A percentile compares a stretch with the other conserved stretches of the same genome.
Evolutionary conservation across 1,140 invertebrate genomes (phyloP).

Genomic region (Drosophila sproati): DNA sequence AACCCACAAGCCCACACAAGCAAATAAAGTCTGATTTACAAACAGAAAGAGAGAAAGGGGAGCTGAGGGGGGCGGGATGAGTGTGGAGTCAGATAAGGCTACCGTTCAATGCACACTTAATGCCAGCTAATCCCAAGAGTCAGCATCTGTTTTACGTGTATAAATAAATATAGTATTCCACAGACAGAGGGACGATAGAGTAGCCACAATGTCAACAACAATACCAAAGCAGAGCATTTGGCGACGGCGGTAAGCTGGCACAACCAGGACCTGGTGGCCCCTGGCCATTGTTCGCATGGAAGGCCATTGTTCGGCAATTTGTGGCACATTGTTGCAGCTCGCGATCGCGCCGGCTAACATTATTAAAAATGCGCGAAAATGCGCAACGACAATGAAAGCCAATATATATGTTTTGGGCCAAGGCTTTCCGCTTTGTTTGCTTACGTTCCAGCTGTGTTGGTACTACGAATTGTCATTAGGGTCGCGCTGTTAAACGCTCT

Average conservation of each 20-base stretch:
- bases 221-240: constrained; percentile 31
- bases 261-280: not conserved
- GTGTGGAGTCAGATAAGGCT: not conserved
- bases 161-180: constrained; percentile 4
- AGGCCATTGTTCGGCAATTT: constrained; percentile 71
- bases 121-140: constrained; percentile 70
- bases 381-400: not conserved
- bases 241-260: constrained; percentile 18
- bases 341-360: constrained; percentile 44
- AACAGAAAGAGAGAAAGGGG: too few relatives aligned
- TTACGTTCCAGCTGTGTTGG: constrained; percentile 35
- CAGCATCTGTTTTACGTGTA: constrained; percentile 49
- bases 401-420: not conserved
- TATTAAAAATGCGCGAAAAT: constrained; percentile 50
- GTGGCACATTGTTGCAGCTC: constrained; percentile 66
- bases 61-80: not conserved
- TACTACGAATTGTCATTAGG: constrained; percentile 43
- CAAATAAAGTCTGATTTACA: constrained; percentile 13
- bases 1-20: not conserved
- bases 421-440: constrained; percentile 23
- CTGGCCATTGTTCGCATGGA: constrained; percentile 21
- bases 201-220: constrained; percentile 59
- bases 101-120: constrained; percentile 62
- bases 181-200: constrained; percentile 18
- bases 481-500: constrained; percentile 28